Evolutionary conservation across 53 echinoderm and acorn worm species (phyloP).

Genomic region (Echinarachnius parma): DNA sequence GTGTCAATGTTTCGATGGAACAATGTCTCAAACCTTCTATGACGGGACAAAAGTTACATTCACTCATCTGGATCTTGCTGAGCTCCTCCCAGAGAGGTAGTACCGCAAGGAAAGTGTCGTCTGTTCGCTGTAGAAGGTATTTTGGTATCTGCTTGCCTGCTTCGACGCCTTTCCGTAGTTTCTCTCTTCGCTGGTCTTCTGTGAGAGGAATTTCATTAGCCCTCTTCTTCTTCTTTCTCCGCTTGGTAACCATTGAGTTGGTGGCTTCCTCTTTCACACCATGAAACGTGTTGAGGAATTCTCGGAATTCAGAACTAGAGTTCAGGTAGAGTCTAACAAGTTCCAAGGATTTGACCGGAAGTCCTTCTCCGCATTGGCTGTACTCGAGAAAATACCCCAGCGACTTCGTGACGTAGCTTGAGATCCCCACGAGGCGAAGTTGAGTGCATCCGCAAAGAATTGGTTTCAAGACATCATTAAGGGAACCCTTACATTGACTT

Average conservation of each 20-base stretch:
- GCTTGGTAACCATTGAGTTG: constrained; percentile 23
- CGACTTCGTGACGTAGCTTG: constrained; percentile 55
- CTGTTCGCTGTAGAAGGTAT: constrained; percentile 45
- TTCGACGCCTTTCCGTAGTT: constrained; percentile 12
- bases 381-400: constrained; percentile 53
- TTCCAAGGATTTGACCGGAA: constrained; percentile 32
- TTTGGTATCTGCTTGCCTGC: constrained; percentile 29
- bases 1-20: constrained; percentile 32
- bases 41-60: constrained; percentile 52
- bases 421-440: constrained; percentile 55
- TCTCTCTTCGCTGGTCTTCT: not conserved
- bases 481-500: constrained; percentile 34
- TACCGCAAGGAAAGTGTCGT: constrained; percentile 42
- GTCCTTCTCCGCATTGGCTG: constrained; percentile 7
- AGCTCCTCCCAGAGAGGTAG: constrained; percentile 57
- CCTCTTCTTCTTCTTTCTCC: not conserved
- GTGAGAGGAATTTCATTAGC: constrained; percentile 8
- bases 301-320: constrained; percentile 63
- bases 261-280: constrained; percentile 46
- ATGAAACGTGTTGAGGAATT: constrained; percentile 60
- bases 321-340: constrained; percentile 46
- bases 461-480: constrained; percentile 39
- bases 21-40: constrained; percentile 45
- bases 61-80: constrained; percentile 36
- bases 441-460: constrained; percentile 28